Base-by-base conservation (phyloP, 1,140 invertebrate species). In the Thereuonema tuberculata region DNA sequence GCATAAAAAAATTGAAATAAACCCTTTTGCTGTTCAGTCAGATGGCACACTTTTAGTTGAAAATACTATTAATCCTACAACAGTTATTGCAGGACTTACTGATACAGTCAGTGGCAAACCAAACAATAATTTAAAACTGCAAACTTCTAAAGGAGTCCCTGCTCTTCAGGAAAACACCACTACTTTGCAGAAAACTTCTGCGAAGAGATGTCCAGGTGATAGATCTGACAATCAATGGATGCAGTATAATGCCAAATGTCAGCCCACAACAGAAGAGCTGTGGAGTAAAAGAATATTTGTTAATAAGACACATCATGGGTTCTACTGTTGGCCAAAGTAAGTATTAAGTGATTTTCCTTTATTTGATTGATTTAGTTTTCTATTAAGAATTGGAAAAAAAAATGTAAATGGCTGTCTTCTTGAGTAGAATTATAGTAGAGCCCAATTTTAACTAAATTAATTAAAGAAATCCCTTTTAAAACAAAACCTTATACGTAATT, bases 271-370 rank as follows among this genome's bases (percentile, higher is more conserved):
- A 26, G 72, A 78, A 21, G 77, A 83, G 65, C 80, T 87, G 60
- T 96, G 90, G 89, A 80, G 93, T 56, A 73, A 80, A 53, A 73
- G 74, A 1, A 77, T 80, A 31, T 82, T 80, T 66, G 70, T 89
- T 3, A 82, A 90, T 66, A 82, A 85, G 64, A 77, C 80, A 17
- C 78, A 80, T 65, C 74, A 78, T 61, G 91, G 92, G 2, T 93
- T 84, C 70, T 91, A 89, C 67, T 74, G 73, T 1, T 95, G 90
- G 89, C 87, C 90, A 0, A 81, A 83, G 74, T 78, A 73, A 67
- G 71, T 71, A 60, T 9, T 48, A 31, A 43, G 62, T 55, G 27
- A 12, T 43, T n/a, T n/a, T n/a, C 9, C 37, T 23, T 14, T 27
- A 23, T 2, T 21, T n/a, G n/a, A n/a, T n/a, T n/a, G n/a, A n/a